Base-by-base conservation (phyloP, 2,888 invertebrate genomes). In the Catocala fraxini region DNA sequence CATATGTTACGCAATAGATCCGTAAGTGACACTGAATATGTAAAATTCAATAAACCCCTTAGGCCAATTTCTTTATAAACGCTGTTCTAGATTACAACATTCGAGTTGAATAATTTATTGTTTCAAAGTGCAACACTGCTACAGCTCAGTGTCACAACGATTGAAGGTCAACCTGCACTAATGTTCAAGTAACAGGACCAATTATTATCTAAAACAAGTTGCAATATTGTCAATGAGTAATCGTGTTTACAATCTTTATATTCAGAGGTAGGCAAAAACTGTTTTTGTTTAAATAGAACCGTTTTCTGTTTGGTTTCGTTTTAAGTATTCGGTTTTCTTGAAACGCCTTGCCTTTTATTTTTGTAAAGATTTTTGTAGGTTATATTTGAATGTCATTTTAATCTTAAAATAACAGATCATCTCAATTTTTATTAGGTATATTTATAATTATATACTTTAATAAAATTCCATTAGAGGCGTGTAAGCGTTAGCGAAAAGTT, bases 81-180 rank as follows among this genome's bases (percentile, higher is more conserved):
- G 35, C 12, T 7, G 35, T n/a, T 39, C 25, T 12, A 35, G n/a
- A 35, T 46, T 41, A 15, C 45, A 39, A 35, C 7, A 35, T n/a
- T 39, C 15, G n/a, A 51, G 41, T 47, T 41, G 46, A 25, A 52
- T 47, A 41, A 58, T 59, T 52, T 41, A 55, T 55, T 1, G 58
- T 47, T 12, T 41, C 10, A 51, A 42, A 59, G 6, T 52, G 47
- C 46, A 52, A 39, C 33, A 46, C 3, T 10, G 48, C 25, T 34
- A 48, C 33, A 33, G 33, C 52, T 52, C 45, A 45, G 33, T 51
- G 60, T 51, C 33, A n/a, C n/a, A 46, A n/a, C 9, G 25, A 11
- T 48, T 48, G 51, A 66, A 62, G 62, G 62, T 54, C 59, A 25
- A 5, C 9, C 15, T 46, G 51, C 33, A 53, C 33, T 59, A 12